Base-by-base conservation (phyloP, 2,113 vertebrate genomes). In the Oncorhynchus kisutch region DNA sequence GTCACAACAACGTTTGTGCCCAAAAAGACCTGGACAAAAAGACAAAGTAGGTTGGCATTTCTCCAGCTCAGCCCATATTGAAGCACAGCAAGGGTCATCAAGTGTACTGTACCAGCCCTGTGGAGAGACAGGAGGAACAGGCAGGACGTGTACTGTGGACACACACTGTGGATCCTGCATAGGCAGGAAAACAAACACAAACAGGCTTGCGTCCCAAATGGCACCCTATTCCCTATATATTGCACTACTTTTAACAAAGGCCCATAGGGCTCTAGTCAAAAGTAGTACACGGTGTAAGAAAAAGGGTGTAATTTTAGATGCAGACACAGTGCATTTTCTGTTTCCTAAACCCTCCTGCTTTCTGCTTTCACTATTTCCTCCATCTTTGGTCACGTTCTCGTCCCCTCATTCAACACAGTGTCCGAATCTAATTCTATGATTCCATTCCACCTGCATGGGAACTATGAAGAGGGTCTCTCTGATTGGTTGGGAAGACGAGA, bases 21-120 rank as follows among this genome's bases (percentile, higher is more conserved):
- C 59, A 62, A 22, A 45, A 22, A 22, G 20, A 62, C 13, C 59
- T 62, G 7, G 59, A 62, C 59, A 62, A 62, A 24, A 22, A 62
- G 18, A 62, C 20, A 7, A 62, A 62, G 59, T n/a, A 22, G n/a
- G 59, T 22, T 62, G 59, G 59, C n/a, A 54, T 54, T 54, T 66
- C 76, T 77, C 67, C 74, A 84, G 51, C 51, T 18, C 82, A 84
- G 78, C 74, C 81, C 80, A 87, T 88, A 88, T 86, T 88, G 88
- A 89, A 89, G 86, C 90, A 84, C 93, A 74, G 89, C 80, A 11
- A 82, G 86, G 84, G 91, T 84, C 89, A 82, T 80, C 51, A 1
- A 54, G 51, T 54, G 51, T 5, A 54, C 14, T 71, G 78, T 54
- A 77, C 78, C 79, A 54, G 51, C 3, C 84, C 77, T 73, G 57